A percentile compares a stretch with the other conserved stretches of the same genome.
Evolutionary conservation across 2,888 invertebrate genomes (phyloP).

Genomic region (Tortricodes alternella): DNA sequence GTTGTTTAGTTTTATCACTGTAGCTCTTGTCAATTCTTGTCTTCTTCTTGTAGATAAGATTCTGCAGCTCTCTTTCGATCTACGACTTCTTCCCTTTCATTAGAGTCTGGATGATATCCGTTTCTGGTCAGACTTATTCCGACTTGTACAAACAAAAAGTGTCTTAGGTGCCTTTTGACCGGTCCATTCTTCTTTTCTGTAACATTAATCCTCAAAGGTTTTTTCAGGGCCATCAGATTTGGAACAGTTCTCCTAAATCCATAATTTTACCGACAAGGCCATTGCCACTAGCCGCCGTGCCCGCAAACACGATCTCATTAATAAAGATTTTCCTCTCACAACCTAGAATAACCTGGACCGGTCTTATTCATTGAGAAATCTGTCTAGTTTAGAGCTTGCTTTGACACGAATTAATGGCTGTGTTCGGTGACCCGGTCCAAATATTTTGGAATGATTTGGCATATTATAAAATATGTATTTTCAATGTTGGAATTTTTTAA

Average conservation of each 20-base stretch:
- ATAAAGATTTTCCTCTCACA: slow-evolving; percentile 58
- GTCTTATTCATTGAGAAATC: slow-evolving; percentile 33
- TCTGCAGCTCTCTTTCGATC: not conserved
- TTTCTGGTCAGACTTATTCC: not conserved
- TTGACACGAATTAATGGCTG: not conserved
- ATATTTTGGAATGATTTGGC: not conserved
- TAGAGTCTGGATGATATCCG: not conserved
- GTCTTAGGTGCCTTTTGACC: no score
- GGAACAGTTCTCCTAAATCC: no score
- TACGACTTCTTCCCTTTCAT: not conserved
- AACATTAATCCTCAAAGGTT: no score
- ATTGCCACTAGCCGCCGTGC: slow-evolving; percentile 48
- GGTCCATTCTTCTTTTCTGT: no score
- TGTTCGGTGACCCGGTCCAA: not conserved
- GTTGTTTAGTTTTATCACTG: not conserved
- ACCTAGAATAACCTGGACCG: slow-evolving; percentile 41
- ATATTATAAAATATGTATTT: no score
- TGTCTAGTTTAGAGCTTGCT: not conserved
- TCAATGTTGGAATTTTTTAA: no score
- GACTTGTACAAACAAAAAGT: not conserved
- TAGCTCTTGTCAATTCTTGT: not conserved
- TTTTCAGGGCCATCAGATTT: no score
- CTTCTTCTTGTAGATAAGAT: no score
- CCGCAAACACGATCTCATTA: slow-evolving; percentile 50
- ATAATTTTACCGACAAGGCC: slow-evolving; percentile 39